Evolutionary conservation across 2,888 invertebrate genomes (phyloP), one percentile per base, ranked within the genome.

Genomic region (Drosophila nr. fundita): DNA sequence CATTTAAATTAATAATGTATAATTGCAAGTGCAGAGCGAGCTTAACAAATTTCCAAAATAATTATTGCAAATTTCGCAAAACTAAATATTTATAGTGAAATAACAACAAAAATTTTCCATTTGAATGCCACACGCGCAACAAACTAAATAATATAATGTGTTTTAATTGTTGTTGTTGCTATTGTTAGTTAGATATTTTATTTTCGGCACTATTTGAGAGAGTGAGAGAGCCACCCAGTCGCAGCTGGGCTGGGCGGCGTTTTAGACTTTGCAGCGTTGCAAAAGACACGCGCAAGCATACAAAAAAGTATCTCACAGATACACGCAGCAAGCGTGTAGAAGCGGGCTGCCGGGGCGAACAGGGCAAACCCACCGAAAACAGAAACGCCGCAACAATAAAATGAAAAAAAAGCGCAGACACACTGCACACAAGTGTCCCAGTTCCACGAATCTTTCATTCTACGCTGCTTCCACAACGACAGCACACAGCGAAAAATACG

Each of bases 361-460:
- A 67, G 73, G 70, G 62, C 71, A 62, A 49, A 60, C 61, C 64
- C 53, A 8, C 18, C 30, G 24, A 36, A 59, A 72, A 69, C 61
- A 54, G 21, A 50, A 64, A 74, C 67, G 58, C 62, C 38, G 34
- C 55, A 62, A 70, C 4, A 45, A 21, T 1, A 45, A 45, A 45
- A 24, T 7, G 70, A 65, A 45, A 59, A 60, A 62, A 81, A 73
- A 80, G 29, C 76, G 79, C 69, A 78, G 73, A 77, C 70, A 78
- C 73, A 82, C 81, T 92, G 92, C 92, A 92, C 92, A 92, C 92
- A 92, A 92, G 92, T 92, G 92, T 91, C 92, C 92, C 91, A 92
- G 76, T 92, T 92, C 88, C 90, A 89, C 70, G 87, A 87, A 80
- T 88, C 85, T 85, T 81, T 81, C 92, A 91, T 90, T 92, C 91